Conservation (phyloP, 2,113 vertebrate species). For the Electrona antarctica region DNA sequence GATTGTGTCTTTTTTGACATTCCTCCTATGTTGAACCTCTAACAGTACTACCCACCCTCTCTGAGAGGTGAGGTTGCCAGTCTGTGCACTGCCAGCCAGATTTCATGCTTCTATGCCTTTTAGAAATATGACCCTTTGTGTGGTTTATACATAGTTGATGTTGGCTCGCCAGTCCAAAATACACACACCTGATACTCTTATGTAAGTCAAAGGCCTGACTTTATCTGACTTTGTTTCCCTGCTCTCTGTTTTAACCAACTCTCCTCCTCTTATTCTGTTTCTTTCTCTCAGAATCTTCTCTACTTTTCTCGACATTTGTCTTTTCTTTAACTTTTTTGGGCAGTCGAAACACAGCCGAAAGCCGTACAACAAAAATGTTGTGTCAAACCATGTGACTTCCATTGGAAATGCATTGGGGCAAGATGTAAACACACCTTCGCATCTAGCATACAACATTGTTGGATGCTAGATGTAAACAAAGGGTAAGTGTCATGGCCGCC, state of each 20-base stretch:
- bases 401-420: too few species aligned
- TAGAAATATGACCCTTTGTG: slow-evolving; percentile 35
- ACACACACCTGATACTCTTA: slow-evolving; percentile 9
- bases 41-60: neutral
- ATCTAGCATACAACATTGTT: too few species aligned
- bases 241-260: neutral
- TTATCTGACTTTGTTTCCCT: slow-evolving; percentile 27
- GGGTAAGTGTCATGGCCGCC: too few species aligned
- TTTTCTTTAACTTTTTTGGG: too few species aligned
- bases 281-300: neutral
- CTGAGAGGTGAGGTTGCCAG: slow-evolving; percentile 3
- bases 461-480: too few species aligned
- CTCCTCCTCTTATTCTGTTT: slow-evolving; percentile 25
- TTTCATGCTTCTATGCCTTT: slow-evolving; percentile 48
- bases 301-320: too few species aligned
- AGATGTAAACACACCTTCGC: too few species aligned
- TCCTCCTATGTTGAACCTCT: slow-evolving; percentile 32
- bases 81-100: slow-evolving; percentile 34
- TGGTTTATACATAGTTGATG: slow-evolving; percentile 40
- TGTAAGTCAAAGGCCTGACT: neutral
- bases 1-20: neutral
- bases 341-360: too few species aligned
- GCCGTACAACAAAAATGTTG: too few species aligned
- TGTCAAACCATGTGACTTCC: too few species aligned
- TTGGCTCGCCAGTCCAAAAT: slow-evolving; percentile 22